These are phyloP conservation scores for Pardalotus punctatus DNA, from an alignment of 2,113 vertebrate species.

Conservation along the genomic window DNA sequence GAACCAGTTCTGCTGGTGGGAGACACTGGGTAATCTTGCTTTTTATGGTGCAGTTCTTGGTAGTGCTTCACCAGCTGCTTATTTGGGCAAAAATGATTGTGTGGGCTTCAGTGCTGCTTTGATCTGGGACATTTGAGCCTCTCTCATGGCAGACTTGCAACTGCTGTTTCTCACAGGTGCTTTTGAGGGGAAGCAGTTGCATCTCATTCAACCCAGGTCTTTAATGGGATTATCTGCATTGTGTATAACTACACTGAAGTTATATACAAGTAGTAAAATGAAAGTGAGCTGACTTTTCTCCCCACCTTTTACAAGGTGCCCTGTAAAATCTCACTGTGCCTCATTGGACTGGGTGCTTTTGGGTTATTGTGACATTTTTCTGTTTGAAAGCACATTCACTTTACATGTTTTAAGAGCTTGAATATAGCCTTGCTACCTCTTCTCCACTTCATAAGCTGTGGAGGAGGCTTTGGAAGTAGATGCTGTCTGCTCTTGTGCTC, in stretches of 20 bases:
- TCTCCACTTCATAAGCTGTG: neutral
- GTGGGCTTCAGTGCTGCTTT: neutral
- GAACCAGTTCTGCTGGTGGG: conserved; percentile 94
- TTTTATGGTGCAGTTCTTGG: neutral
- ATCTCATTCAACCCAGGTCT: neutral
- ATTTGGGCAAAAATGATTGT: neutral
- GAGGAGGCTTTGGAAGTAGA: neutral
- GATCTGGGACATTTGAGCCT: neutral
- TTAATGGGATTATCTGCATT: neutral
- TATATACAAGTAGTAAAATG: neutral
- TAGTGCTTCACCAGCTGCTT: neutral
- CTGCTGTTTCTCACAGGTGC: neutral
- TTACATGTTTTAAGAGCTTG: neutral
- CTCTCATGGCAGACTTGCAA: neutral
- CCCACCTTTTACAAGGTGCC: neutral
- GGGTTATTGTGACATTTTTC: neutral
- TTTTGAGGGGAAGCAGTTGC: neutral
- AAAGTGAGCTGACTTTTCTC: neutral
- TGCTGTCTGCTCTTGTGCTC: neutral
- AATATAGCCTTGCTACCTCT: neutral
- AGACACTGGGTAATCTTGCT: conserved; percentile 87
- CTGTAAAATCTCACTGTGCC: neutral
- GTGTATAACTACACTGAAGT: neutral
- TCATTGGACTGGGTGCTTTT: neutral
- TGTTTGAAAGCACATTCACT: neutral